Evolutionary conservation across 2,113 vertebrate genomes (phyloP), one percentile per base, ranked within the genome.

Genomic region (Choloepus hoffmanni): DNA sequence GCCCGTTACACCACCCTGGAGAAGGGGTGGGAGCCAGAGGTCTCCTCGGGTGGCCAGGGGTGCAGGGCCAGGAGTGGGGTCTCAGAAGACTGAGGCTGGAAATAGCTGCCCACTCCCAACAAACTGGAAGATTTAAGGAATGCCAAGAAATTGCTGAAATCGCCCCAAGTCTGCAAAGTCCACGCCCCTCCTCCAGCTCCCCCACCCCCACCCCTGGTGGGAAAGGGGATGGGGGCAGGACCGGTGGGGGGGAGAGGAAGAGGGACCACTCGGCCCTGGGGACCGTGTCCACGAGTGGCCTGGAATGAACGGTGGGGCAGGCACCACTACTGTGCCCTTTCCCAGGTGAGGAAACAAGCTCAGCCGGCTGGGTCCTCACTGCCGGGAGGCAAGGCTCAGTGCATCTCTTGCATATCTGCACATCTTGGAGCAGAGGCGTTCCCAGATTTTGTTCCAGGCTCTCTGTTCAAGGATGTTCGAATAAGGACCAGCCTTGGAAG

Each of bases 1-100:
- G 26, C 0, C 45, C 0, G 0, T n/a, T 43, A 13, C 60, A 14
- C 12, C 24, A 19, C 53, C 1, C 55, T 36, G 19, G 18, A 33
- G 43, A 12, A 48, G 30, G 40, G 43, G 0, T 14, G 63, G 16
- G 9, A 33, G 40, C 77, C 2, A 1, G 40, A 33, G 62, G 13
- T 33, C 0, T 0, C n/a, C 65, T 5, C n/a, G 0, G 9, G 28
- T 2, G 24, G 45, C 18, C 5, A 0, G 4, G 68, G 21, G 23
- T 13, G 1, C 18, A 11, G 18, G 0, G 0, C 53, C 62, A 0
- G 2, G 3, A 23, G 26, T 0, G 48, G 45, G 24, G 19, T 15
- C 85, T 36, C 4, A 2, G 33, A 33, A 14, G 19, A 24, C 2
- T 2, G 13, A 4, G 45, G 60, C 58, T 82, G n/a, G 55, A 30